These are phyloP conservation scores for Telenomus remus DNA, from an alignment of 1,140 invertebrate genomes.

Conservation along the genomic window DNA sequence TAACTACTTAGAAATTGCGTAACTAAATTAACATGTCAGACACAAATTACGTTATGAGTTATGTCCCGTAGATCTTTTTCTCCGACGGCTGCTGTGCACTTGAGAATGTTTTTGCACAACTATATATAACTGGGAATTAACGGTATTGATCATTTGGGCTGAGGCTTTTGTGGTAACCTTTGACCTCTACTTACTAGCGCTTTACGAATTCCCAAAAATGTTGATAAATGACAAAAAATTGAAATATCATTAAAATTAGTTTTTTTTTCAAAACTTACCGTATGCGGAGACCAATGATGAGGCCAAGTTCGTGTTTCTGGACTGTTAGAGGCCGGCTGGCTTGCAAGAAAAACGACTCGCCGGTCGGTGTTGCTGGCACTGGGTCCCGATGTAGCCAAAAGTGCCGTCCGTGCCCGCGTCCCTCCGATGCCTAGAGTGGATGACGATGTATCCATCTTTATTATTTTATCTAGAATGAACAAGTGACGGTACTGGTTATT, in stretches of 20 bases:
- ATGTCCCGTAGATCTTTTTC: slow-evolving; percentile 35
- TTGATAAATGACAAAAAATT: too few species aligned
- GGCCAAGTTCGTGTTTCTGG: slow-evolving; percentile 73
- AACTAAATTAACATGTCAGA: slow-evolving; percentile 51
- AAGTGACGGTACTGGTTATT: slow-evolving; percentile 30
- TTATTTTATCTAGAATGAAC: slow-evolving; percentile 47
- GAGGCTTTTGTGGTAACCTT: too few species aligned
- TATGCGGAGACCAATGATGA: slow-evolving; percentile 73
- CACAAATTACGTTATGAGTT: slow-evolving; percentile 50
- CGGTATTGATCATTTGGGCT: too few species aligned
- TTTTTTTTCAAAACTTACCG: slow-evolving; percentile 69
- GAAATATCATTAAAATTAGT: too few species aligned
- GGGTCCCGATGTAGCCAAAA: slow-evolving; percentile 68
- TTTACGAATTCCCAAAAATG: too few species aligned
- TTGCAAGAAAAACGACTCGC: slow-evolving; percentile 71
- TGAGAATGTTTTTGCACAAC: slow-evolving; percentile 11
- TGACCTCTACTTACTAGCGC: too few species aligned
- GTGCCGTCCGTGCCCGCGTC: slow-evolving; percentile 69
- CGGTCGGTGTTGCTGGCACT: slow-evolving; percentile 68
- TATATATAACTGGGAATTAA: too few species aligned
- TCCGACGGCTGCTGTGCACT: slow-evolving; percentile 13
- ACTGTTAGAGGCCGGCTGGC: slow-evolving; percentile 63
- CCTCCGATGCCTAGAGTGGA: slow-evolving; percentile 70
- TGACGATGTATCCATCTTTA: slow-evolving; percentile 71
- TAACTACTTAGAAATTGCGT: slow-evolving; percentile 37